Conservation (phyloP, 2,797 vertebrate genomes). For the Oophaga sylvatica region DNA sequence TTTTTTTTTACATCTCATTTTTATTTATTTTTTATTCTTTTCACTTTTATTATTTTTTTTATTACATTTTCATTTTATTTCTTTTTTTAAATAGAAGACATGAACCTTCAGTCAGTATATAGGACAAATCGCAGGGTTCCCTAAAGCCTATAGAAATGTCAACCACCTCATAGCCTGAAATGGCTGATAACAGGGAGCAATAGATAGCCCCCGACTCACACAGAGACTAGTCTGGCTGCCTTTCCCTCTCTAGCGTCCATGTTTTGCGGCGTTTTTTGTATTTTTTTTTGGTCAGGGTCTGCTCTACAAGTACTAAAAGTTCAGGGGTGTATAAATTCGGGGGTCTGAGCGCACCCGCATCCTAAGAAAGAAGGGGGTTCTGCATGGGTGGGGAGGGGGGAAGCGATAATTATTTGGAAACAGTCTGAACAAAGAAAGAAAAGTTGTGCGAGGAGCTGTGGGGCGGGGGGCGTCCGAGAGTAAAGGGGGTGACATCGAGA, state of each 20-base stretch:
- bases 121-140: too few species aligned
- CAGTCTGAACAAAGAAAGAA: not conserved
- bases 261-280: not conserved
- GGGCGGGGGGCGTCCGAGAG: not conserved
- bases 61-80: too few species aligned
- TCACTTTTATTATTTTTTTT: too few species aligned
- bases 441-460: not conserved
- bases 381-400: not conserved
- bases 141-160: too few species aligned
- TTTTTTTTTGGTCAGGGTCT: not conserved
- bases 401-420: not conserved
- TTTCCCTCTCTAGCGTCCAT: not conserved
- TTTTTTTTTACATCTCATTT: too few species aligned
- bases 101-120: too few species aligned
- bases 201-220: not conserved
- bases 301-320: not conserved
- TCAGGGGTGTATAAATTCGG: slow-evolving; percentile 3
- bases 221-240: too few species aligned
- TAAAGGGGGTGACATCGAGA: not conserved
- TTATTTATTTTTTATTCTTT: too few species aligned
- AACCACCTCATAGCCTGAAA: not conserved
- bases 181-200: not conserved
- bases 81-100: too few species aligned
- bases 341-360: not conserved
- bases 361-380: not conserved